Percentiles rank a stretch among this genome's conserved stretches.
These are phyloP conservation scores for Rhincodon typus DNA, from an alignment of 2,797 vertebrate species.

Conservation along the genomic window DNA sequence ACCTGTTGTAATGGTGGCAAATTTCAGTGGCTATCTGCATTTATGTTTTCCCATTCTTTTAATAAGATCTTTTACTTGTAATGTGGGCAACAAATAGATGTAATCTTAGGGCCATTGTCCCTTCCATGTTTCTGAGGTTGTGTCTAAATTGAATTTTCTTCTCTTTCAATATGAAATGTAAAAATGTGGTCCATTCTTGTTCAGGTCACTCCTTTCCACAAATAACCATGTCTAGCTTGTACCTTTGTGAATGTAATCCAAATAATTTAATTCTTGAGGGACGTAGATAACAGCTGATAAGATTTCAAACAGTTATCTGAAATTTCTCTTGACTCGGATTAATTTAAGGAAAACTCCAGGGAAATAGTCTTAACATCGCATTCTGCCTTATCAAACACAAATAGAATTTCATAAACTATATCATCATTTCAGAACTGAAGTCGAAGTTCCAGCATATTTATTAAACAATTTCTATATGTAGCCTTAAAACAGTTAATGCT, in stretches of 20 bases:
- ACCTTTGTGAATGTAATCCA: neutral
- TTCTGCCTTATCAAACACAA: neutral
- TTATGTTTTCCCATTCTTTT: neutral
- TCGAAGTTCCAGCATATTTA: neutral
- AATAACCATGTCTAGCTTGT: neutral
- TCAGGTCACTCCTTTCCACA: neutral
- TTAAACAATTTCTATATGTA: neutral
- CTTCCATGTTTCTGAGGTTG: neutral
- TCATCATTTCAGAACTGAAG: neutral
- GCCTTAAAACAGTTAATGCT: neutral
- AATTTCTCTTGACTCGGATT: neutral
- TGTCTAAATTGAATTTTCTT: neutral
- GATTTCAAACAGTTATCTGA: neutral
- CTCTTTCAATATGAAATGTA: neutral
- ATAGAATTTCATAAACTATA: neutral
- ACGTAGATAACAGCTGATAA: neutral
- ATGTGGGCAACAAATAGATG: neutral
- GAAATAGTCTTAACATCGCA: neutral
- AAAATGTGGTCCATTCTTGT: neutral
- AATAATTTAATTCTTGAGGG: neutral
- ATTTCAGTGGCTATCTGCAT: neutral
- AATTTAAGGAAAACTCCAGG: neutral
- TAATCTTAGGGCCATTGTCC: neutral
- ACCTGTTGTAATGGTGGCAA: neutral
- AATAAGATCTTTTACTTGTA: neutral